Conservation (phyloP, 2,113 vertebrate genomes). For the Axis porcinus region DNA sequence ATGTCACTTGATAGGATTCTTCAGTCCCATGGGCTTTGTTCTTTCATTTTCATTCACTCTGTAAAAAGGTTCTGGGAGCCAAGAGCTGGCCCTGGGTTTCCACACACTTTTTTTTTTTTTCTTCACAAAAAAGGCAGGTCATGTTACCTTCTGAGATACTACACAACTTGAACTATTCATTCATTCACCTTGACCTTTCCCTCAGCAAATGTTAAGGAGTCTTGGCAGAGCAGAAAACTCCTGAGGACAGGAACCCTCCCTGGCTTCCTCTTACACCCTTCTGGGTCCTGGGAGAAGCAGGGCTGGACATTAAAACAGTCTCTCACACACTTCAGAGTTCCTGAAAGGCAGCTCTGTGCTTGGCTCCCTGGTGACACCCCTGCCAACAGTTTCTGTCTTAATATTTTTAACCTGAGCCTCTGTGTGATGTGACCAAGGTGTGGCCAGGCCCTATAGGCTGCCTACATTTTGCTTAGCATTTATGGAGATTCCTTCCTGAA, state of each 20-base stretch:
- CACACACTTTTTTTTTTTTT: neutral
- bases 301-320: neutral
- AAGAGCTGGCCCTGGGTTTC: neutral
- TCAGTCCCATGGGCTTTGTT: neutral
- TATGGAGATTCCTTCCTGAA: constrained; percentile 7
- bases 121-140: neutral
- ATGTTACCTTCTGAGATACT: neutral
- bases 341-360: neutral
- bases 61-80: neutral
- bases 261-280: neutral
- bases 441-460: neutral
- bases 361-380: neutral
- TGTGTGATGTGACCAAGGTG: neutral
- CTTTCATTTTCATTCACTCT: constrained; percentile 35
- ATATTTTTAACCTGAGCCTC: constrained; percentile 12
- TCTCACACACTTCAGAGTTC: neutral
- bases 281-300: neutral
- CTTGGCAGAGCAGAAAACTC: neutral
- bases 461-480: neutral
- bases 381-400: neutral
- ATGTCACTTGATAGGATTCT: constrained; percentile 51
- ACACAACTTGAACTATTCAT: neutral
- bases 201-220: neutral
- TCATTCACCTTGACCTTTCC: neutral
- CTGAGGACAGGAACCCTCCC: neutral